These are phyloP conservation scores for Brachyistius frenatus DNA, from an alignment of 2,113 vertebrate species.

Conservation along the genomic window DNA sequence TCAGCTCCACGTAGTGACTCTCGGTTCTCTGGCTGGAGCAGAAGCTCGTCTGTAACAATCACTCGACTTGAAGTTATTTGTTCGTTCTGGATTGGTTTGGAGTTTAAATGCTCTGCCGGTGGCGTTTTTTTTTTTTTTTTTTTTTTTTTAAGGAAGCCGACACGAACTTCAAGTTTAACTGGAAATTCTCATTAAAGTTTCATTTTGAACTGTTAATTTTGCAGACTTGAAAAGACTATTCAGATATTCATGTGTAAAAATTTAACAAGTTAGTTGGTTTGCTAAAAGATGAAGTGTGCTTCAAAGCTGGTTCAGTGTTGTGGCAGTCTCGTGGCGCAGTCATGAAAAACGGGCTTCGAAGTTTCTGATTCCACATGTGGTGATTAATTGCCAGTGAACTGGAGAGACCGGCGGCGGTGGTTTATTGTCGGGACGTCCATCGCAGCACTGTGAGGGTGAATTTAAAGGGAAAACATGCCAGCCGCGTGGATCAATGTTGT, in stretches of 20 bases:
- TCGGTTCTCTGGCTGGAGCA: not conserved
- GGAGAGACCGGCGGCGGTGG: no score
- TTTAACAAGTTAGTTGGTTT: not conserved
- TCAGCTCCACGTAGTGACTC: not conserved
- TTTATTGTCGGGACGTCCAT: not conserved
- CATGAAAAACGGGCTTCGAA: not conserved
- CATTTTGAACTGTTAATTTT: not conserved
- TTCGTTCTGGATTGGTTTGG: not conserved
- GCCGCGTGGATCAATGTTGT: conserved; percentile 24
- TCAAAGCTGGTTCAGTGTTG: not conserved
- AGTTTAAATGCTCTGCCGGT: not conserved
- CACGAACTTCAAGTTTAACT: no score
- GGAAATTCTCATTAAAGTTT: no score
- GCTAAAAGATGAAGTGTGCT: not conserved
- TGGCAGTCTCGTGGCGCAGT: not conserved
- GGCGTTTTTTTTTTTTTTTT: not conserved
- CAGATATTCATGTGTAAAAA: conserved; percentile 9
- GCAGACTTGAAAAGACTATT: not conserved
- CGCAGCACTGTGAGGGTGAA: not conserved
- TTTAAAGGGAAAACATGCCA: conserved; percentile 37
- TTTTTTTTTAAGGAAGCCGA: no score
- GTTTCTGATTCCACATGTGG: not conserved
- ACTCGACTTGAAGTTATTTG: not conserved
- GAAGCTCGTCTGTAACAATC: not conserved
- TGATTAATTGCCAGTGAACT: no score